phyloP scores from a whole-genome alignment of 2,888 invertebrate genomes.

The Ommatoiulus sabulosus region DNA sequence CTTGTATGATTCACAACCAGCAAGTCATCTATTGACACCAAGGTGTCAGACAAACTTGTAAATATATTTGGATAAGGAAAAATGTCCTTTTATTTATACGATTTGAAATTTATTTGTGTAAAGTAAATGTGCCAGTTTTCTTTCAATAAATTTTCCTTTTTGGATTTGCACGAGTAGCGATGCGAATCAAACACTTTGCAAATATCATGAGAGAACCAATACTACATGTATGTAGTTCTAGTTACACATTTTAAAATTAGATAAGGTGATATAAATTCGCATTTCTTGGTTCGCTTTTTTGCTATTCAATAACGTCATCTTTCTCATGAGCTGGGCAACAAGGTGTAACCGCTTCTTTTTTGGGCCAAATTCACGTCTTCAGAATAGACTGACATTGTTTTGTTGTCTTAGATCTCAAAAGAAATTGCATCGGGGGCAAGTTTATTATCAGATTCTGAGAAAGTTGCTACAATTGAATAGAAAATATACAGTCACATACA shows the following conservation, averaged over 20 bases:
- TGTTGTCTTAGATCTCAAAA: background rate
- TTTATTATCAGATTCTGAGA: constrained; percentile 31
- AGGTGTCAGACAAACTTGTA: background rate
- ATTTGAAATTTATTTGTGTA: background rate
- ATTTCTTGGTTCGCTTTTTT: background rate
- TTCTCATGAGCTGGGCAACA: background rate
- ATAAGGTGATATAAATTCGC: constrained; percentile 3
- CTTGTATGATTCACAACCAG: too few relatives aligned
- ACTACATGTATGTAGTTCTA: background rate
- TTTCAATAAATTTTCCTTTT: background rate
- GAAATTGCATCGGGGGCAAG: constrained; percentile 36
- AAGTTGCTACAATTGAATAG: background rate
- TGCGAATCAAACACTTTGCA: background rate
- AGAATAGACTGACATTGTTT: constrained; percentile 13
- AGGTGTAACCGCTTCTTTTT: background rate
- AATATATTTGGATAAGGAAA: background rate
- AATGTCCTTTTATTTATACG: background rate
- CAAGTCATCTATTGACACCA: background rate
- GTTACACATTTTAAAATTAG: background rate
- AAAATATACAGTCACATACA: background rate
- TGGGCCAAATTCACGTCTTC: background rate
- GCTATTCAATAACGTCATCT: background rate
- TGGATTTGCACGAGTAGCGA: background rate
- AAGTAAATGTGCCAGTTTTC: constrained; percentile 11
- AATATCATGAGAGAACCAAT: background rate